phyloP scores from a whole-genome alignment of 2,797 vertebrate genomes.

The Diglossa cyanea region DNA sequence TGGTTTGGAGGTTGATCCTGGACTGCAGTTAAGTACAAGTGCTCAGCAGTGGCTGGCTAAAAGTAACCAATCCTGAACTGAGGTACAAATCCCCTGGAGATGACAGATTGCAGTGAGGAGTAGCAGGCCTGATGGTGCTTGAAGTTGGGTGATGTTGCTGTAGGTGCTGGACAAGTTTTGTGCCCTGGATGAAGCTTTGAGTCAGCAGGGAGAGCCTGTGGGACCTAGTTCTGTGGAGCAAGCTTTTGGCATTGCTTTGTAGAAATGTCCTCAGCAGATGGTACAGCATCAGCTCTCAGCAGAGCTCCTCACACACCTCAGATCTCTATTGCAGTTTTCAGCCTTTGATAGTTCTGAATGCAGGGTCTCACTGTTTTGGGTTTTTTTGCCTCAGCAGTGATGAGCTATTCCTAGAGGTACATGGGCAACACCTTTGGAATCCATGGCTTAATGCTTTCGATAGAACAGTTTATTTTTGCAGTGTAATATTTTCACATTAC shows the following conservation, averaged over 20 bases:
- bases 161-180: neutral
- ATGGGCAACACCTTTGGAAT: neutral
- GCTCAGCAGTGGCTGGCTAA: neutral
- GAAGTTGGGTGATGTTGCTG: rapidly evolving
- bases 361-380: neutral
- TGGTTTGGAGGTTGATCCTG: neutral
- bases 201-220: neutral
- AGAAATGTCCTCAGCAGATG: neutral
- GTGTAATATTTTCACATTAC: neutral
- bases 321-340: neutral
- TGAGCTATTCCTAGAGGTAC: neutral
- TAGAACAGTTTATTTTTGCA: neutral
- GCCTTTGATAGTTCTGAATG: neutral
- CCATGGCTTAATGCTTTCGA: neutral
- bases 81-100: rapidly evolving
- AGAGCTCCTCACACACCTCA: neutral
- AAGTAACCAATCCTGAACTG: neutral
- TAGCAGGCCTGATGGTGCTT: neutral
- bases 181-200: neutral
- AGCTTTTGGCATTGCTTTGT: neutral
- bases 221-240: neutral
- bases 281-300: neutral
- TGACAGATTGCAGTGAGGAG: neutral
- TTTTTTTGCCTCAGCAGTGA: neutral
- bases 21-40: neutral